Conservation (phyloP, 1,140 invertebrate genomes). For the Sarcophaga bullata region DNA sequence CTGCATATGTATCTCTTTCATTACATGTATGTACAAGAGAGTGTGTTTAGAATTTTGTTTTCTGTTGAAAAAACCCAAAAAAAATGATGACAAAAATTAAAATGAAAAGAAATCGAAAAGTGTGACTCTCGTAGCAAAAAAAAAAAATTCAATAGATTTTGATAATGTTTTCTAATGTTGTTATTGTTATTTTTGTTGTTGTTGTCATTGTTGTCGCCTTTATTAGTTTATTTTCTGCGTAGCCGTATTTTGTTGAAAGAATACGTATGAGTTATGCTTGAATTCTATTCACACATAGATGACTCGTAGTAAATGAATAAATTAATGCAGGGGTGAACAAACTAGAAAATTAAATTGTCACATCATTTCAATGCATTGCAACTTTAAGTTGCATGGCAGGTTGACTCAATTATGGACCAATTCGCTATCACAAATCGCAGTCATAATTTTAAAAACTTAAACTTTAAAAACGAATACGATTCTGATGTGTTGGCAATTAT, state of each 20-base stretch:
- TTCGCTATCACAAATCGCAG: too few species aligned
- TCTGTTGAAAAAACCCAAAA: neutral
- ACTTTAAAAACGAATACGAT: too few species aligned
- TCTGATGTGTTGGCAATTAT: too few species aligned
- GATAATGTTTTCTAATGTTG: neutral
- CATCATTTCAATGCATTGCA: too few species aligned
- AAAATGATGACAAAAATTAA: neutral
- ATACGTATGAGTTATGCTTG: conserved; percentile 4
- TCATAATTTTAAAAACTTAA: too few species aligned
- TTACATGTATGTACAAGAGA: neutral
- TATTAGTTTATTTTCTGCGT: neutral
- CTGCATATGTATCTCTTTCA: too few species aligned
- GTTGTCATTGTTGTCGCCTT: too few species aligned
- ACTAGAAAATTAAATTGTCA: too few species aligned
- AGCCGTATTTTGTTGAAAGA: neutral
- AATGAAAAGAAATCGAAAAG: conserved; percentile 9
- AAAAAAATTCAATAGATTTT: neutral
- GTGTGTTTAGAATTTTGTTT: neutral
- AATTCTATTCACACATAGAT: neutral
- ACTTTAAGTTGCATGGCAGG: too few species aligned
- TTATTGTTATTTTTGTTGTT: too few species aligned
- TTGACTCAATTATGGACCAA: too few species aligned
- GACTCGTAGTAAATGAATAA: neutral
- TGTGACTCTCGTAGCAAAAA: neutral
- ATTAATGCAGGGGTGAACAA: neutral